Evolutionary conservation across 2,113 vertebrate species (phyloP), one percentile per base, ranked within the genome.

Genomic region (Ammodytes marinus): DNA sequence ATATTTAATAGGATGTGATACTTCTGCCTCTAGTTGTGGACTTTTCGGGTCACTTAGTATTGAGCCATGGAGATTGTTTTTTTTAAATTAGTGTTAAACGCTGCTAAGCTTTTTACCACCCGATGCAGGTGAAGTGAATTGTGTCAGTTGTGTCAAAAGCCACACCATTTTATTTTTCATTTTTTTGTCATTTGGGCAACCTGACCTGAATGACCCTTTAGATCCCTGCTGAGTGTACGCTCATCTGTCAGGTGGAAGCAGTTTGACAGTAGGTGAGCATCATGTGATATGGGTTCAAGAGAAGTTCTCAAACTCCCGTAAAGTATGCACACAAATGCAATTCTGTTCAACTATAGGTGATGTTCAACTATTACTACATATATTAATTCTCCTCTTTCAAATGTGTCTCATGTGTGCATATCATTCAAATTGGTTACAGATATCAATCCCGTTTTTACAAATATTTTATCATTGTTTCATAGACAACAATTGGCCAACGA

Each of bases 261-360:
- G 37, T 63, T 57, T 49, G 57, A 68, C 65, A 79, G 13, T 72
- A 66, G 47, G 49, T 19, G 13, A 77, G 47, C 65, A 60, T 66
- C 6, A 70, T 15, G 59, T 77, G 42, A 81, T 42, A 65, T 46
- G n/a, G 37, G 59, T 13, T 12, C 54, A 69, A 70, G 15, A 43
- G 37, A 46, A 49, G 57, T 19, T 65, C 9, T 50, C 11, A 66
- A 66, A 71, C 60, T 35, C 53, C 66, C 67, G 4, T 35, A 71
- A 71, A 61, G 49, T 19, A 27, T 27, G 37, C n/a, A 27, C 27
- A 9, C 6, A 58, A 10, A 5, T 50, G 42, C 40, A 59, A 2
- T 27, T 27, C 27, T 27, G 27, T 27, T 27, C 27, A 27, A 27
- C 27, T 27, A 27, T 27, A 19, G 53, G 5, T 50, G n/a, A n/a